Evolutionary conservation across 2,113 vertebrate species (phyloP).

Genomic region (Morone chrysops): DNA sequence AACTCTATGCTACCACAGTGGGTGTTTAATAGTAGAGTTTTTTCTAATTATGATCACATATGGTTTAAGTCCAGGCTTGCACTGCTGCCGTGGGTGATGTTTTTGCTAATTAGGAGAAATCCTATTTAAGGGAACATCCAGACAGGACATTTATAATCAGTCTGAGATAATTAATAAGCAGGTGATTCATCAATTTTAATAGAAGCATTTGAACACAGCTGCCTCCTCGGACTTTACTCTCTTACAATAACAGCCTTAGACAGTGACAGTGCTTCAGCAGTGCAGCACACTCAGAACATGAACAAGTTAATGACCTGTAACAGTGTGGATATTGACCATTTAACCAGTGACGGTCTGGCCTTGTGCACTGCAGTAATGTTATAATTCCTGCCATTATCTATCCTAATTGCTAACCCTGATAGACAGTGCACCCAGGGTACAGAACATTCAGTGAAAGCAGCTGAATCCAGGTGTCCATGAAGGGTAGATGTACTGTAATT

Average conservation of each 20-base stretch:
- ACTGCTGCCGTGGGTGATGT: conserved; percentile 7
- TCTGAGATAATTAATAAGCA: conserved; percentile 19
- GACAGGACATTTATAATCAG: conserved; percentile 27
- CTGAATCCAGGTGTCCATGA: not conserved
- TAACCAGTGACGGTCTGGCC: conserved; percentile 41
- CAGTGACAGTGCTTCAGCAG: not conserved
- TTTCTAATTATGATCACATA: conserved; percentile 28
- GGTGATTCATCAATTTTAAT: conserved; percentile 22
- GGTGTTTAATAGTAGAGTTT: not conserved
- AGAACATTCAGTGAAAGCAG: conserved; percentile 17
- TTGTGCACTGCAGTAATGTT: conserved; percentile 31
- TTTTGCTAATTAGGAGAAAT: conserved; percentile 39
- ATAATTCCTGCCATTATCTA: conserved; percentile 30
- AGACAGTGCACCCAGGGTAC: not conserved
- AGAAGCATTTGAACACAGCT: conserved; percentile 4
- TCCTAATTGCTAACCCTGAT: conserved; percentile 14
- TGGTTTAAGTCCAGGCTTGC: conserved; percentile 26
- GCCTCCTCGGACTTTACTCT: not conserved
- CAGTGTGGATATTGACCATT: conserved; percentile 15
- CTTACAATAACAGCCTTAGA: not conserved
- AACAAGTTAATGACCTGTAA: conserved; percentile 41
- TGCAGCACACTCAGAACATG: not conserved
- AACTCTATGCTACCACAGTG: not conserved
- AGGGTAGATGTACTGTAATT: not conserved
- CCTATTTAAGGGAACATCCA: conserved; percentile 32